phyloP scores from a whole-genome alignment of 1,140 invertebrate species.

The Drosophila sproati region DNA sequence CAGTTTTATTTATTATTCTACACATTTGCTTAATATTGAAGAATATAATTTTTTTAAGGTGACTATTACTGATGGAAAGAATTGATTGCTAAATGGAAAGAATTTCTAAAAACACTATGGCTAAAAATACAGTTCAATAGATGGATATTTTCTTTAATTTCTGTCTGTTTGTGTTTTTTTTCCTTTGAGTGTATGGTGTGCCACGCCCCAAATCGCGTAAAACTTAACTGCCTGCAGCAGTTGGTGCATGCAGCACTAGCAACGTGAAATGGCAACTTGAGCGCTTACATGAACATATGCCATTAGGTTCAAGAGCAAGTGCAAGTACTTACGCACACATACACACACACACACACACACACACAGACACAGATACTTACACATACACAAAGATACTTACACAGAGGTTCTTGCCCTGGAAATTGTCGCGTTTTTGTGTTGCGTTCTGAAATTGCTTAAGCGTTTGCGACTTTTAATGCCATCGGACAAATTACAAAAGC shows the following conservation, averaged over 20 bases:
- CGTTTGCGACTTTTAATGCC: conserved; percentile 51
- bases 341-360: neutral
- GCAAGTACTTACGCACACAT: conserved; percentile 7
- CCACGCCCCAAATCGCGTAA: conserved; percentile 28
- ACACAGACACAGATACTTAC: conserved; percentile 2
- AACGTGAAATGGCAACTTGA: conserved; percentile 27
- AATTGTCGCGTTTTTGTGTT: conserved; percentile 22
- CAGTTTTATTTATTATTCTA: no score
- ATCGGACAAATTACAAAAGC: conserved; percentile 4
- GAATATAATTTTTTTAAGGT: no score
- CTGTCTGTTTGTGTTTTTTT: neutral
- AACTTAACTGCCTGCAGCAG: conserved; percentile 30
- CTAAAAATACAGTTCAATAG: no score
- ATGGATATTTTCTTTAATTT: no score
- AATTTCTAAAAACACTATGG: no score
- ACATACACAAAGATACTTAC: neutral
- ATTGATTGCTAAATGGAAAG: no score
- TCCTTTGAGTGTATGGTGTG: neutral
- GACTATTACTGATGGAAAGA: no score
- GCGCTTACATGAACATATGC: conserved; percentile 25
- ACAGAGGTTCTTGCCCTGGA: conserved; percentile 46
- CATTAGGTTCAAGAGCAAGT: conserved; percentile 56
- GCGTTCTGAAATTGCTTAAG: conserved; percentile 36
- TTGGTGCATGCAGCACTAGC: conserved; percentile 28
- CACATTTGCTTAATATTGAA: no score